A percentile compares a stretch with the other conserved stretches of the same genome.
These are phyloP conservation scores for Maniola jurtina DNA, from an alignment of 1,140 invertebrate species.

Conservation along the genomic window DNA sequence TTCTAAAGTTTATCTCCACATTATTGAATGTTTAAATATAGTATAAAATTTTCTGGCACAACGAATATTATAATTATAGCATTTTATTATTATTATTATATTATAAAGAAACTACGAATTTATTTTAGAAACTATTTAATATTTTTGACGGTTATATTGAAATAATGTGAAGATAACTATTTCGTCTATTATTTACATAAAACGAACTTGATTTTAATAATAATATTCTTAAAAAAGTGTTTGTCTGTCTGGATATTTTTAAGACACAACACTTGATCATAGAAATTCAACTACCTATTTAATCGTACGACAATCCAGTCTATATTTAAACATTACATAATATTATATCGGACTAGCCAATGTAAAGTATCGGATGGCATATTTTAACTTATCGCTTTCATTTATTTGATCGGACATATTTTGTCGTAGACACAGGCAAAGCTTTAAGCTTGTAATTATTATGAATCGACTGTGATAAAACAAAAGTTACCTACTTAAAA, in stretches of 20 bases:
- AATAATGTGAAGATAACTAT: conserved; percentile 17
- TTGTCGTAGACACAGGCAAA: conserved; percentile 4
- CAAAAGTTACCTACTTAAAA: conserved; percentile 48
- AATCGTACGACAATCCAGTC: background rate
- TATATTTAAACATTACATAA: background rate
- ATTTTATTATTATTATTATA: too few species aligned
- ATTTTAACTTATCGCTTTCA: background rate
- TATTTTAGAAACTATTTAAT: conserved; percentile 53
- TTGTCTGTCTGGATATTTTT: background rate
- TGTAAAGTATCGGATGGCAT: background rate
- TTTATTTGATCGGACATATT: background rate
- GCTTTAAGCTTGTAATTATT: conserved; percentile 17
- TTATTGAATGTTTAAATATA: conserved; percentile 11
- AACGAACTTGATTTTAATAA: background rate
- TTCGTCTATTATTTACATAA: conserved; percentile 1
- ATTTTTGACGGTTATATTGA: conserved; percentile 57
- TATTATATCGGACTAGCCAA: background rate
- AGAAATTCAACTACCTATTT: background rate
- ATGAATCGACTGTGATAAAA: conserved; percentile 55
- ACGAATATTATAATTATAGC: conserved; percentile 36
- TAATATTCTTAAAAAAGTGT: background rate
- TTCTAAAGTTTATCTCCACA: conserved; percentile 17
- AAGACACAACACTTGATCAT: background rate
- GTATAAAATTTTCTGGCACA: conserved; percentile 35
- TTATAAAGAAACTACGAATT: conserved; percentile 31